Base-by-base conservation (phyloP, 1,140 invertebrate species). In the Drosophila pseudoobscura region DNA sequence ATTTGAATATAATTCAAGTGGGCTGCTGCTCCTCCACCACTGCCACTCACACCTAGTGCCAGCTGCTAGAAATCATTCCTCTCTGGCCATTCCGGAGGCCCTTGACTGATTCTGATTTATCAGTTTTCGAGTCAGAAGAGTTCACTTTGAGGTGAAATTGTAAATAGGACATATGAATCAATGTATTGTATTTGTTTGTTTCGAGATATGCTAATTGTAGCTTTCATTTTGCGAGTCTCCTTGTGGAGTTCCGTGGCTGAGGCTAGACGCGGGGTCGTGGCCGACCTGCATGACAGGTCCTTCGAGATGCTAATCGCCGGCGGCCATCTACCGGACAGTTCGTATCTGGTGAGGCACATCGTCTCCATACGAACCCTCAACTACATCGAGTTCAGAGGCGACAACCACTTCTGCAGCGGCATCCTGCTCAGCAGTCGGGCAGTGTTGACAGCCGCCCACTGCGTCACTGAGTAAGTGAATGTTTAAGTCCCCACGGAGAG, bases 321-420 rank as follows among this genome's bases (percentile, higher is more conserved):
- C 1, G 80, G 80, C 0, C 6, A 63, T 0, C 24, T 49, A 6
- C 44, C 77, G 0, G 55, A 49, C 3, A 35, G 46, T n/a, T 39
- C 39, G 5, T 3, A 31, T 6, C 59, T 39, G 39, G 47, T 44
- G 1, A 56, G 68, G 2, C 83, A 70, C 41, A 9, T 85, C 20
- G 80, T 85, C 5, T 85, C 80, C 0, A 77, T 85, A 17, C 54
- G 80, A 11, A 85, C 80, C 3, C 6, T 66, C 0, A 22, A 66
- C 2, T 76, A 51, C 7, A 45, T 87, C 0, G 2, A 50, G 9
- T 64, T n/a, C 2, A 15, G 9, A 1, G 80, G 80, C 0, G 80
- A 85, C 29, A 85, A 85, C 44, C 80, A 85, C 31, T 85, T 87
- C 6, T 85, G 80, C 44, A 69, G 73, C 3, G 80, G 80, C 2